Evolutionary conservation across 2,113 vertebrate genomes (phyloP), one percentile per base, ranked within the genome.

Genomic region (Tautogolabrus adspersus): DNA sequence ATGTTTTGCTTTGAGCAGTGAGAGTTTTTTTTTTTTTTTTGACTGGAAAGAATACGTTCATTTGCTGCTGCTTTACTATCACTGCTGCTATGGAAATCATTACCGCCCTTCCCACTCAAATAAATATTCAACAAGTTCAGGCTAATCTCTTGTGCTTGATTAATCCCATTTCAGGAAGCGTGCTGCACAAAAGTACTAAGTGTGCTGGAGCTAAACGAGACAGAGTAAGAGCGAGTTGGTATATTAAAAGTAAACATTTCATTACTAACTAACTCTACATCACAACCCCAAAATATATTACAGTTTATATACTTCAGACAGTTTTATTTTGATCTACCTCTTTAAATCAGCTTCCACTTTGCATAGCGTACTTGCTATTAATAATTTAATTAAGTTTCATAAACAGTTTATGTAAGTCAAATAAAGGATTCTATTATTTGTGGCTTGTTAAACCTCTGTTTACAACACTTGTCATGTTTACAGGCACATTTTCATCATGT

Each of bases 371-470:
- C 47, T 22, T 57, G 38, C 57, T 55, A 46, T 38, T 63, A 21
- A 65, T 64, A 61, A 38, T 55, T 46, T 9, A 51, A 56, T 65
- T 63, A 30, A 38, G 11, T 67, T 68, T 60, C 56, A 66, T 34
- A 59, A 58, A 64, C 19, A 30, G 18, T 44, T 75, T 49, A 42
- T 42, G 51, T 22, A 66, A 51, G 44, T 49, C 11, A n/a, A 74
- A 34, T 64, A 69, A 75, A 68, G 42, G 5, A 5, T 18, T 26
- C 1, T 0, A 15, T 62, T 73, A 47, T 26, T 69, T 18, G 30
- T 67, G 67, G 47, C 65, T 55, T 58, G 57, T 76, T 81, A 74
- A 83, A 68, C 42, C 59, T 66, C 75, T 84, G 63, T 71, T 81
- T 59, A 83, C n/a, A 65, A 26, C 40, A 44, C 70, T 55, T 61